phyloP scores from a whole-genome alignment of 2,113 vertebrate species.

The Misgurnus anguillicaudatus region DNA sequence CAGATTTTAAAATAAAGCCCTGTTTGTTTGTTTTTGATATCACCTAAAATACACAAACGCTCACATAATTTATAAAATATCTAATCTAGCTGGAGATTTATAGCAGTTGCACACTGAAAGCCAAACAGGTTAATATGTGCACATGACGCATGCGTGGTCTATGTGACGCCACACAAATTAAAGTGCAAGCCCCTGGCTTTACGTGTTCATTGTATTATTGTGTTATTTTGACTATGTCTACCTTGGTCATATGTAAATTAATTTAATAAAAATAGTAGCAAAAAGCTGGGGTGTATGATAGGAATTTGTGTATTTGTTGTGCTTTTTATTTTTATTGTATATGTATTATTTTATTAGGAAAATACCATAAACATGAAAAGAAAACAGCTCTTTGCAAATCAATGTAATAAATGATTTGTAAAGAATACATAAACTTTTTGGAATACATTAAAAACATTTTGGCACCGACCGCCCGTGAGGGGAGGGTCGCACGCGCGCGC shows the following conservation, averaged over 20 bases:
- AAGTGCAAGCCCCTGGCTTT: conserved; percentile 15
- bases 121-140: background rate
- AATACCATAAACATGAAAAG: no score
- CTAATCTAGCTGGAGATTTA: background rate
- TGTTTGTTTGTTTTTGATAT: background rate
- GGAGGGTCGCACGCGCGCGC: conserved; percentile 1
- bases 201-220: no score
- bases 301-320: no score
- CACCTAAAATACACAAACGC: background rate
- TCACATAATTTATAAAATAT: background rate
- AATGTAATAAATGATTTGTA: no score
- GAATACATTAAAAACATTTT: background rate
- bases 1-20: background rate
- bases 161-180: conserved; percentile 1
- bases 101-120: background rate
- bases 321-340: no score
- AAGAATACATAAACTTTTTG: no score
- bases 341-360: no score
- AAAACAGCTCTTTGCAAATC: no score
- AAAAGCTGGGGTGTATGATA: no score
- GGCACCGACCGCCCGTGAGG: conserved; percentile 17
- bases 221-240: no score
- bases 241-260: no score
- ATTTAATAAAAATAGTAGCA: no score
- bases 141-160: background rate